Evolutionary conservation across 1,140 invertebrate genomes (phyloP).

Genomic region (Calliopsis andreniformis): DNA sequence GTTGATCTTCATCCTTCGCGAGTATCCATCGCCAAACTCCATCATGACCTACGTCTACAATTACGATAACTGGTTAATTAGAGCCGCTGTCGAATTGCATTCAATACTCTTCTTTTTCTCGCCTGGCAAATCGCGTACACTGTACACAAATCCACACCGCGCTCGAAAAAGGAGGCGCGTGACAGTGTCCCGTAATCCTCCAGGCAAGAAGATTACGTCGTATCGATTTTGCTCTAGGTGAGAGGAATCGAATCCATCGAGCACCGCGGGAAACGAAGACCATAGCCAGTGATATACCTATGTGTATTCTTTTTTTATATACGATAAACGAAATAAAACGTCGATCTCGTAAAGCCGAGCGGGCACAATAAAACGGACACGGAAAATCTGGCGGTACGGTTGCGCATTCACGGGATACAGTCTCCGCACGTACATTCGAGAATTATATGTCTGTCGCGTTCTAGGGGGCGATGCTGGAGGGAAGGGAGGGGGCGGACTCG

Average conservation of each 20-base stretch:
- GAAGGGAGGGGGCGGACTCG: conserved; percentile 17
- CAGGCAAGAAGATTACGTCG: conserved; percentile 21
- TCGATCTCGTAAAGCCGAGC: conserved; percentile 66
- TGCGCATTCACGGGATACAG: conserved; percentile 54
- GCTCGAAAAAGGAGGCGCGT: no score
- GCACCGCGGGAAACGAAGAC: conserved; percentile 3
- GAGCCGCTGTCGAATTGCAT: no score
- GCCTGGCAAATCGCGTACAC: no score
- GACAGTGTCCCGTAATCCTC: no score
- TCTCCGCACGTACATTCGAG: conserved; percentile 53
- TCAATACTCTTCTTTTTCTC: no score
- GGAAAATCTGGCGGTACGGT: conserved; percentile 62
- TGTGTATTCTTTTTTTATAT: conserved; percentile 44
- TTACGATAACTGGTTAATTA: no score
- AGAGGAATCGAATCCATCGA: conserved; percentile 28
- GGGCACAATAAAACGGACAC: conserved; percentile 61
- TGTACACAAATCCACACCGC: no score
- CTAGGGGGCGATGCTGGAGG: conserved; percentile 24
- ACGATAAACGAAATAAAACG: conserved; percentile 68
- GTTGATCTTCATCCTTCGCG: no score
- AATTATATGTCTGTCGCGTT: conserved; percentile 56
- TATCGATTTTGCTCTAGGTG: conserved; percentile 36
- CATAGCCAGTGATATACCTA: neutral
- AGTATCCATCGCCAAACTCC: no score
- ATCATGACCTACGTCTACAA: no score